Conservation (phyloP, 2,113 vertebrate genomes). For the Oreochromis tanganicae region DNA sequence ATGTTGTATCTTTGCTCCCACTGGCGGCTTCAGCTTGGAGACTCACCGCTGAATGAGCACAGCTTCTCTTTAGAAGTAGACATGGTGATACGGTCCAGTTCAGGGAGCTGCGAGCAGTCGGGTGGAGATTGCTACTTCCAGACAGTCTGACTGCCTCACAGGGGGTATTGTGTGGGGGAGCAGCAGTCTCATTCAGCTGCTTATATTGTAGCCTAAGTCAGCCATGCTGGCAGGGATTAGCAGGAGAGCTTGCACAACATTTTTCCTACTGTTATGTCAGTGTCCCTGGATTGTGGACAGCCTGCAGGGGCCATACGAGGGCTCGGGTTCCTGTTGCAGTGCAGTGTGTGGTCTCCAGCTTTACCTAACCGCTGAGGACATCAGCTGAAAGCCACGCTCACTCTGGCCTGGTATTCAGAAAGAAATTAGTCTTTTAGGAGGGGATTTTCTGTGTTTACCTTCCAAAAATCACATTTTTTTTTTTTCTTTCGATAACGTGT, state of each 20-base stretch:
- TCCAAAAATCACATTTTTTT: neutral
- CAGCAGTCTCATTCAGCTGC: slow-evolving; percentile 19
- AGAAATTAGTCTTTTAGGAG: neutral
- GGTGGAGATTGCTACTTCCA: slow-evolving; percentile 1
- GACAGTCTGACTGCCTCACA: neutral
- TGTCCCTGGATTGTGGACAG: slow-evolving; percentile 27
- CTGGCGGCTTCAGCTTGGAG: neutral
- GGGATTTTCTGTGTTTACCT: neutral
- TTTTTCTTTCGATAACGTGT: neutral
- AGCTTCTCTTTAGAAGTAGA: neutral
- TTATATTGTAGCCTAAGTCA: slow-evolving; percentile 4
- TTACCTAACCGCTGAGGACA: slow-evolving; percentile 14
- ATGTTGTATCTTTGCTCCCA: neutral
- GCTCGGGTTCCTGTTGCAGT: slow-evolving; percentile 16
- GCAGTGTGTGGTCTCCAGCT: slow-evolving; percentile 51
- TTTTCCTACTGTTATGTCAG: slow-evolving; percentile 45
- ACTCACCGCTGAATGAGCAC: neutral
- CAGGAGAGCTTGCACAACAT: slow-evolving; percentile 33
- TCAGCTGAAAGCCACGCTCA: neutral
- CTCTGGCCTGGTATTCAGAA: neutral
- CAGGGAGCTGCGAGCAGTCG: neutral
- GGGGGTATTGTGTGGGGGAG: neutral
- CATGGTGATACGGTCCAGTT: neutral
- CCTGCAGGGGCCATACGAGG: neutral
- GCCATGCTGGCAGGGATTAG: slow-evolving; percentile 4